Evolutionary conservation across 2,888 invertebrate genomes (phyloP), one percentile per base, ranked within the genome.

Genomic region (Parasteatoda lunata): DNA sequence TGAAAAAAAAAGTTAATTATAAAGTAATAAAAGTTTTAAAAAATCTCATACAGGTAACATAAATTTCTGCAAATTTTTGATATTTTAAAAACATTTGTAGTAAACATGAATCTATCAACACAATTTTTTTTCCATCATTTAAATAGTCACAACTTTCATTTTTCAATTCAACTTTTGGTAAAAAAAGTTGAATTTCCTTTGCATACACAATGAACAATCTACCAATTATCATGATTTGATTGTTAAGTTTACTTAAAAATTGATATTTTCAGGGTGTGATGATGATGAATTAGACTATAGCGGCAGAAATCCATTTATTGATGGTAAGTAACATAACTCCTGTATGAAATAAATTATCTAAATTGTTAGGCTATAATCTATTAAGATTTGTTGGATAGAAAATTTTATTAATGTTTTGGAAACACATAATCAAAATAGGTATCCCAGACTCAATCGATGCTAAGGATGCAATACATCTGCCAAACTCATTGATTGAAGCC

Each of bases 271-370:
- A 77, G 76, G 76, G 30, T 52, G 79, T 64, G 80, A 80, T 52
- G 80, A 80, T 0, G 80, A 80, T 30, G 80, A 80, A 5, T 8
- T 80, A 15, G 64, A 73, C 4, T 80, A 73, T 66, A 30, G 45
- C 66, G 9, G 30, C 49, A 51, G 73, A 52, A 80, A 80, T 73
- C 72, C 80, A 51, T 80, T 52, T n/a, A 73, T 80, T 47, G 11
- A 51, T 47, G 80, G 80, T 80, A 80, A 54, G 48, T 59, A 8
- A 59, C 4, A 8, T 13, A 13, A 59, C n/a, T 59, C 4, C 59
- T 59, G 8, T 59, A 13, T 7, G 59, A 59, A 59, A 13, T 59
- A 6, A 59, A 59, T 3, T 6, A n/a, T n/a, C n/a, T 7, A 0
- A 13, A 9, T 66, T 15, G 30, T 15, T 66, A 9, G 45, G n/a